These are phyloP conservation scores for Idaea aversata DNA, from an alignment of 2,888 invertebrate genomes.

Conservation along the genomic window DNA sequence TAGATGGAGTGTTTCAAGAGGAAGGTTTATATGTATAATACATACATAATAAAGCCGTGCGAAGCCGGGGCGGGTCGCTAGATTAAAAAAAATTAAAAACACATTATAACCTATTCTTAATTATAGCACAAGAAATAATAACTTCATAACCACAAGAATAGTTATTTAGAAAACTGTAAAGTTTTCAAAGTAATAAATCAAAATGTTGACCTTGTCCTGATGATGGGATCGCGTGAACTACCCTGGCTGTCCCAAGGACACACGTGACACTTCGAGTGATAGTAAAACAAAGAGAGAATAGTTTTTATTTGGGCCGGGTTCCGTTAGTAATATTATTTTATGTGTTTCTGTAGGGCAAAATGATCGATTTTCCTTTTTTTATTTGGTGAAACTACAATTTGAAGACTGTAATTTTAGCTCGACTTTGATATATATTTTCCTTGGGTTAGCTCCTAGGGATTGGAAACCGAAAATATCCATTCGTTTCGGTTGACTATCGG, in stretches of 20 bases:
- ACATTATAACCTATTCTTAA: background rate
- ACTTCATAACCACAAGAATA: constrained; percentile 7
- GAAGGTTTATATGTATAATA: no score
- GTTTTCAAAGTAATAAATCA: constrained; percentile 9
- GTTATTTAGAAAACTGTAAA: constrained; percentile 3
- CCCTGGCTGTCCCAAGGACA: constrained; percentile 19
- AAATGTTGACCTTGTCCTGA: constrained; percentile 24
- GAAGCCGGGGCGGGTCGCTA: no score
- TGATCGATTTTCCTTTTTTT: background rate
- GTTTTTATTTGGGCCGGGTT: background rate
- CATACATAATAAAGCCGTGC: no score
- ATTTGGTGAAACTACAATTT: background rate
- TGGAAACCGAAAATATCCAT: no score
- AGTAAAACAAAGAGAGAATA: constrained; percentile 11
- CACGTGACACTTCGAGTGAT: constrained; percentile 17
- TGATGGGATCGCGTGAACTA: constrained; percentile 27
- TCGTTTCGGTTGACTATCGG: no score
- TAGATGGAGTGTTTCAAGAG: no score
- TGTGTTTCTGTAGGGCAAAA: background rate
- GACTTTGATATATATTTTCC: no score
- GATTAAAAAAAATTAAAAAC: no score
- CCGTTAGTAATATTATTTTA: background rate
- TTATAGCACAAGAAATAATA: background rate
- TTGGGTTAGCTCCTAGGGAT: no score
- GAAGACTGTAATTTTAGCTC: background rate